Percentiles rank a stretch among this genome's conserved stretches.
Conservation (phyloP, 2,113 vertebrate species). For the Phalacrocorax pelagicus region DNA sequence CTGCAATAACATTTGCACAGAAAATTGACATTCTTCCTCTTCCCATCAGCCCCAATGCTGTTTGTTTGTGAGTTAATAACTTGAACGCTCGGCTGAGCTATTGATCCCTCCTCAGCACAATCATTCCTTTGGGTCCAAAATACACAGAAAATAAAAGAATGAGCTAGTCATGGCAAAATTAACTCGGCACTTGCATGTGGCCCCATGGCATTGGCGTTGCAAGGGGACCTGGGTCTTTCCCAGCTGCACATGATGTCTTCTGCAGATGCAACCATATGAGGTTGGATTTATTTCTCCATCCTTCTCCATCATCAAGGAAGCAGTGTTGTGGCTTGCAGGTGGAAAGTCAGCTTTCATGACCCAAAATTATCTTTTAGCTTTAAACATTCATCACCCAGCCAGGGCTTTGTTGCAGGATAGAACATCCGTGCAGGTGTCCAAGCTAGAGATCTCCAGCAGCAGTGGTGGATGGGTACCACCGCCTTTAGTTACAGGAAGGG, state of each 20-base stretch:
- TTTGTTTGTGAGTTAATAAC: constrained; percentile 70
- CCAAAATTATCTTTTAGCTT: not conserved
- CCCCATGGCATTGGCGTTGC: not conserved
- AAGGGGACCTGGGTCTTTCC: not conserved
- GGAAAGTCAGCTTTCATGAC: not conserved
- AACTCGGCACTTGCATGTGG: fast-evolving
- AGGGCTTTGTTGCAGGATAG: not conserved
- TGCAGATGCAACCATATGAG: fast-evolving
- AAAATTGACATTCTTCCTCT: constrained; percentile 61
- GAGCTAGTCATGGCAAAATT: not conserved
- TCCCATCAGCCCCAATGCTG: not conserved
- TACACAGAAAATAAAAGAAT: not conserved
- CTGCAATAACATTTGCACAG: constrained; percentile 31
- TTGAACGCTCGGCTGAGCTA: constrained; percentile 20
- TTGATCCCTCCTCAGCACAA: constrained; percentile 34
- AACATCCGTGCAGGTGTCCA: fast-evolving
- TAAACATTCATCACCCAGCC: not conserved
- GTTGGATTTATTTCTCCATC: not conserved
- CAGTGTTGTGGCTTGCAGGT: not conserved
- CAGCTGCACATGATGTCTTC: fast-evolving
- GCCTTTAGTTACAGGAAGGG: not conserved
- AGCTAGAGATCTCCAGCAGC: not conserved
- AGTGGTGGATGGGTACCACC: not conserved
- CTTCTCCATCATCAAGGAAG: not conserved
- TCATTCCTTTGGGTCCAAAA: constrained; percentile 27